These are phyloP conservation scores for Drosophila chauvacae DNA, from an alignment of 1,140 invertebrate species.

Conservation along the genomic window DNA sequence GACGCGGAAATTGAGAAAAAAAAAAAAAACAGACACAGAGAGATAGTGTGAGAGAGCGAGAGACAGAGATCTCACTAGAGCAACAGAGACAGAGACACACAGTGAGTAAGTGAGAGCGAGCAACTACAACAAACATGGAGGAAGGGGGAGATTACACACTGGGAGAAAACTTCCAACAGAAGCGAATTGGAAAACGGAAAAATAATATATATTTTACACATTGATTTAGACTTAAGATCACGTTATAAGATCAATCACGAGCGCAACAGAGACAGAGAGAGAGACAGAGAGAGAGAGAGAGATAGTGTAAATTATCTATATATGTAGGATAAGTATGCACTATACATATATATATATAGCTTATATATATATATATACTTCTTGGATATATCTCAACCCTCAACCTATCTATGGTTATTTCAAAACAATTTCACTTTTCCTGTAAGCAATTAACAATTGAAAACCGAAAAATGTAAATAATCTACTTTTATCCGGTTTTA, in stretches of 20 bases:
- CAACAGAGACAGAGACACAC: conserved; percentile 36
- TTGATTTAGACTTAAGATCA: conserved; percentile 79
- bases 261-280: conserved; percentile 61
- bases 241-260: conserved; percentile 77
- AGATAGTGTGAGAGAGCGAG: neutral
- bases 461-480: neutral
- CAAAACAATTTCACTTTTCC: conserved; percentile 14
- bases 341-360: conserved; percentile 13
- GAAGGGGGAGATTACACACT: conserved; percentile 13
- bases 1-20: conserved; percentile 1
- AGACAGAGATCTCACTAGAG: conserved; percentile 27
- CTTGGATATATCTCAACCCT: neutral
- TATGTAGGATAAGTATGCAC: conserved; percentile 25
- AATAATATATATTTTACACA: conserved; percentile 73
- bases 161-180: conserved; percentile 34
- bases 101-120: conserved; percentile 41
- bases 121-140: conserved; percentile 68
- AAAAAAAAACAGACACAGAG: conserved; percentile 2
- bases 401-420: conserved; percentile 3
- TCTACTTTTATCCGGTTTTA: neutral
- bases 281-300: neutral
- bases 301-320: conserved; percentile 65
- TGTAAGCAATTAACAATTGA: neutral
- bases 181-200: conserved; percentile 29
- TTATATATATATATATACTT: conserved; percentile 1